Percentiles rank a stretch among this genome's conserved stretches.
Conservation (phyloP, 1,140 invertebrate genomes). For the Diachasma alloeum region DNA sequence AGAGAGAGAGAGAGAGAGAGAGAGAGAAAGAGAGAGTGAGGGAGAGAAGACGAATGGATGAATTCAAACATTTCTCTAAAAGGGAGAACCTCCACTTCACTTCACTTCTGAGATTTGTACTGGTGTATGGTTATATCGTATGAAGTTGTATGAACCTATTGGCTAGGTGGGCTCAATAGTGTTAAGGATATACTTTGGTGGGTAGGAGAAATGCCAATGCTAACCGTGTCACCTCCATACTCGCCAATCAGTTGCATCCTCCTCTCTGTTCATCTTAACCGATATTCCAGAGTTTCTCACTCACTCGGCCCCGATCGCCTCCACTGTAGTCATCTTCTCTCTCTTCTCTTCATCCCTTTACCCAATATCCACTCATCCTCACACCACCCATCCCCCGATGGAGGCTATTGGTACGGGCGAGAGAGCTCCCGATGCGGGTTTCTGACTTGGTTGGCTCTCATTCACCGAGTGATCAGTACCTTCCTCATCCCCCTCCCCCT, state of each 20-base stretch:
- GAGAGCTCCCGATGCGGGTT: slow-evolving; percentile 36
- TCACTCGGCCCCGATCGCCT: not conserved
- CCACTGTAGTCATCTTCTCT: slow-evolving; percentile 26
- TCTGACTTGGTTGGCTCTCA: slow-evolving; percentile 31
- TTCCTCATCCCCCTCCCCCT: not conserved
- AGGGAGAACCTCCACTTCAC: no score
- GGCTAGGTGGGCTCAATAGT: not conserved
- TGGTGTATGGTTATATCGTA: not conserved
- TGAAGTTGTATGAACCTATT: not conserved
- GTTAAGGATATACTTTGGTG: not conserved
- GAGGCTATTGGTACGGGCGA: not conserved
- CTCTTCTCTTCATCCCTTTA: slow-evolving; percentile 26
- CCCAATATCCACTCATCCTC: slow-evolving; percentile 11
- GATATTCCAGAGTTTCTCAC: not conserved
- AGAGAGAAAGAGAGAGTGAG: not conserved
- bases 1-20: slow-evolving; percentile 50
- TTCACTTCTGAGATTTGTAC: not conserved
- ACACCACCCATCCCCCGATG: not conserved
- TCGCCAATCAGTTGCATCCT: slow-evolving; percentile 23
- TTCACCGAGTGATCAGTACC: slow-evolving; percentile 47
- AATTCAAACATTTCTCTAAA: no score
- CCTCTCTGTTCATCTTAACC: slow-evolving; percentile 18
- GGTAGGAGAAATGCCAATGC: slow-evolving; percentile 39
- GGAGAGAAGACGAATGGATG: no score
- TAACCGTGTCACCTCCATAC: slow-evolving; percentile 32